Evolutionary conservation across 2,888 invertebrate species (phyloP), one percentile per base, ranked within the genome.

Genomic region (Erynnis tages): DNA sequence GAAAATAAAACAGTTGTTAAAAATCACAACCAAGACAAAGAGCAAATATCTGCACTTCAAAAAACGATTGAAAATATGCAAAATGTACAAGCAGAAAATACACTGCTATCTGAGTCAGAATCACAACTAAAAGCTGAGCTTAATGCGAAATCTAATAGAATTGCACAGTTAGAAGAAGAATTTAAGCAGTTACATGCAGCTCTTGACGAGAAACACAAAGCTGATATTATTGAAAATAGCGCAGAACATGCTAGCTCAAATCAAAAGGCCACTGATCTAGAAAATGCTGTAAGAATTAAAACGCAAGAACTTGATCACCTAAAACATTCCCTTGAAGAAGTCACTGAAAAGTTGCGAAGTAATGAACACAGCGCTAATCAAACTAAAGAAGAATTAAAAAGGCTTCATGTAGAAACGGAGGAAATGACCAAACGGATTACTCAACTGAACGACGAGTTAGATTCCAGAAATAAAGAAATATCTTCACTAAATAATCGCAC

Each of bases 201-300:
- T 21, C 76, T 89, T 2, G 79, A 79, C 32, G 90, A 90, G 61
- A 82, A 90, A 57, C 81, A 85, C 60, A 82, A 85, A 57, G 40
- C 54, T 6, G 76, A 75, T 7, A 57, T 79, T 1, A 54, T 56
- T 16, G 67, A 76, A 54, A 75, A 75, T 55, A 76, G 78, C 7
- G 37, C 47, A 1, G 71, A 64, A 14, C 38, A 81, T 29, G 54
- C 56, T 8, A 63, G 64, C 21, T 56, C 79, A 2, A 73, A 59
- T 54, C 65, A 77, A 59, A 76, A 62, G 44, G 35, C 76, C 3
- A 46, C 54, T 10, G 75, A 81, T 53, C 64, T 85, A 2, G 68
- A 80, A 59, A 68, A 69, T 8, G 71, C 56, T 41, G 23, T 79
- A 11, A 48, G 30, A 4, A 54, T 64, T 1, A 87, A 82, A 69